These are phyloP conservation scores for Muscicapa comitata DNA, from an alignment of 2,797 vertebrate species.

Conservation along the genomic window DNA sequence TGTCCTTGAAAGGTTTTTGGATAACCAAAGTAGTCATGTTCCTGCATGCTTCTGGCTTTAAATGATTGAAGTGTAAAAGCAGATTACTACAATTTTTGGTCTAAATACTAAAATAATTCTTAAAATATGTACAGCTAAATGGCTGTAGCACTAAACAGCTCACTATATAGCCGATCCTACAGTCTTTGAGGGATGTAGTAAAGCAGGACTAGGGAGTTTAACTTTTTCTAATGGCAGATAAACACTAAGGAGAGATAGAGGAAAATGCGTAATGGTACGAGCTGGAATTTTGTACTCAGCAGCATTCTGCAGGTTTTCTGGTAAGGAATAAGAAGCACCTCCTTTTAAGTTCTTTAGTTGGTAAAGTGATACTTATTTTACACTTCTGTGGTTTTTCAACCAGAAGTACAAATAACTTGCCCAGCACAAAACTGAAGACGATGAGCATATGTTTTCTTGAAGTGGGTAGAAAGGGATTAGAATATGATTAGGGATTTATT, in stretches of 20 bases:
- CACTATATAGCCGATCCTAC: background rate
- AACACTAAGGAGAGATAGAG: background rate
- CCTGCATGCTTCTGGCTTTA: background rate
- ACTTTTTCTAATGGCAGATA: background rate
- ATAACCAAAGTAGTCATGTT: background rate
- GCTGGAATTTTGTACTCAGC: background rate
- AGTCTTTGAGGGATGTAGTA: background rate
- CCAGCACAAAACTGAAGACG: background rate
- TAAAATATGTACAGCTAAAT: background rate
- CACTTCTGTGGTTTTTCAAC: background rate
- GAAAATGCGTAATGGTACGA: background rate
- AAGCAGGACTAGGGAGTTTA: background rate
- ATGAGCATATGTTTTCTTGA: background rate
- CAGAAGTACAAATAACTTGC: background rate
- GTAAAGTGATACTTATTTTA: background rate
- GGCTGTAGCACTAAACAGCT: background rate
- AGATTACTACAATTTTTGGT: background rate
- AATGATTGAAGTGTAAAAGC: background rate
- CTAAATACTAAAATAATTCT: background rate
- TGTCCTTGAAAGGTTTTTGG: background rate
- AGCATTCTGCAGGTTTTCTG: background rate
- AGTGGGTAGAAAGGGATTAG: constrained; percentile 30
- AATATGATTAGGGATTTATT: constrained; percentile 60
- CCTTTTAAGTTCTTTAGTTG: background rate
- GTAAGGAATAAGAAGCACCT: background rate